phyloP scores from a whole-genome alignment of 2,888 invertebrate genomes.

The Pammene aurita region DNA sequence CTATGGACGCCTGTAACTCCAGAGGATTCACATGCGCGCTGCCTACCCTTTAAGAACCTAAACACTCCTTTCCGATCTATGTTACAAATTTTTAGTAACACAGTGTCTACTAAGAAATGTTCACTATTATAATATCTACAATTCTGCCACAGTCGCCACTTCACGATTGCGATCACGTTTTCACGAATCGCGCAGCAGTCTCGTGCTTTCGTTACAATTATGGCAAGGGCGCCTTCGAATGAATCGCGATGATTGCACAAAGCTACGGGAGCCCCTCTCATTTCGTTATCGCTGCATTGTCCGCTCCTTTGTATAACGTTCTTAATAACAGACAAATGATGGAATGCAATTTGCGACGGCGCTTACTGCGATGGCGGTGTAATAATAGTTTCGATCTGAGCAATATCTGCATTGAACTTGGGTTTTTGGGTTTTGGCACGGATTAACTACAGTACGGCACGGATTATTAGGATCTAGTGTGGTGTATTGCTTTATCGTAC shows the following conservation, averaged over 20 bases:
- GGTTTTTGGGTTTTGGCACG: not conserved
- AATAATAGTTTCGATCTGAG: slow-evolving; percentile 31
- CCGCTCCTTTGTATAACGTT: slow-evolving; percentile 59
- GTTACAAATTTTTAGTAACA: not conserved
- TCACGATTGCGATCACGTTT: slow-evolving; percentile 56
- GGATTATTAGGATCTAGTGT: not conserved
- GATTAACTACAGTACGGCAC: not conserved
- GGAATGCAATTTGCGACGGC: slow-evolving; percentile 52
- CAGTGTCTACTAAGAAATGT: not conserved
- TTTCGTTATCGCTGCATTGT: slow-evolving; percentile 76
- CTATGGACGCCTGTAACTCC: no score
- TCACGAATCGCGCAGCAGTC: slow-evolving; percentile 52
- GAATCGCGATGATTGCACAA: slow-evolving; percentile 80
- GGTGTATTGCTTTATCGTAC: not conserved
- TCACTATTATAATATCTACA: slow-evolving; percentile 10
- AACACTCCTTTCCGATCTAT: no score
- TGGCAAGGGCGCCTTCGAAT: slow-evolving; percentile 62
- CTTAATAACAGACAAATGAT: slow-evolving; percentile 65
- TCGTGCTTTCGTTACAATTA: slow-evolving; percentile 59
- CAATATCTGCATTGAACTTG: slow-evolving; percentile 3
- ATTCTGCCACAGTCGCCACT: slow-evolving; percentile 19
- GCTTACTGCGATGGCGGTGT: slow-evolving; percentile 22
- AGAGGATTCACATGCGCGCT: no score
- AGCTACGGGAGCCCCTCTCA: slow-evolving; percentile 73
- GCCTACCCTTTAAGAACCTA: no score